Evolutionary conservation across 2,888 invertebrate species (phyloP), one percentile per base, ranked within the genome.

Genomic region (Cheilosia variabilis): DNA sequence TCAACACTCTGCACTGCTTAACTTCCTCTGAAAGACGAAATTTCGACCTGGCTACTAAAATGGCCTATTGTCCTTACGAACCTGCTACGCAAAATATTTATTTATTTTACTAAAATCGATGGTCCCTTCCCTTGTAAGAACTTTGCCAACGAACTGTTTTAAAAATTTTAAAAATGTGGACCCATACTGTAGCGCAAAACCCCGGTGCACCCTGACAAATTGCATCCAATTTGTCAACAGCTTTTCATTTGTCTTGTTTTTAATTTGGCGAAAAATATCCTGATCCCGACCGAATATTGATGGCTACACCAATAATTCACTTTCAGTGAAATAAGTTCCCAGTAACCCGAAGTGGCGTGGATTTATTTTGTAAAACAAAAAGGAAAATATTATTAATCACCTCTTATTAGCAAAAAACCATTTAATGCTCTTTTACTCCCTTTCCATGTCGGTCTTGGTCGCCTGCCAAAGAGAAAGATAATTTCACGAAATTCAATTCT

Each of bases 181-280:
- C 9, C 41, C 9, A 9, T 13, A 6, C 41, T 15, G 15, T 13
- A 41, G 4, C 13, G 4, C 37, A 37, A 41, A 15, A 5, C 43
- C 4, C 1, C 6, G n/a, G 43, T n/a, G n/a, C 2, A 17, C 3
- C 7, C 27, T 73, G 57, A 83, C 73, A 65, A 78, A 83, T 83
- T 17, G 34, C 68, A 58, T 45, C 27, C 53, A 73, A 84, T 84
- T 84, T 75, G 79, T 79, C 75, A 84, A 73, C 83, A 78, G 65
- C 45, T 79, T 79, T 79, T 69, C 73, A 78, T 83, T 83, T 78
- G 45, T 78, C 45, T 19, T 69, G 19, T 47, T 47, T 19, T 19
- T 37, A 55, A 52, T 63, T 72, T 77, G 62, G 62, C 71, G 34
- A 55, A 27, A 31, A 9, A 34, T 2, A 31, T 31, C 31, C 31